phyloP scores from a whole-genome alignment of 2,797 vertebrate genomes.

The Hydrocynus forskahlii region DNA sequence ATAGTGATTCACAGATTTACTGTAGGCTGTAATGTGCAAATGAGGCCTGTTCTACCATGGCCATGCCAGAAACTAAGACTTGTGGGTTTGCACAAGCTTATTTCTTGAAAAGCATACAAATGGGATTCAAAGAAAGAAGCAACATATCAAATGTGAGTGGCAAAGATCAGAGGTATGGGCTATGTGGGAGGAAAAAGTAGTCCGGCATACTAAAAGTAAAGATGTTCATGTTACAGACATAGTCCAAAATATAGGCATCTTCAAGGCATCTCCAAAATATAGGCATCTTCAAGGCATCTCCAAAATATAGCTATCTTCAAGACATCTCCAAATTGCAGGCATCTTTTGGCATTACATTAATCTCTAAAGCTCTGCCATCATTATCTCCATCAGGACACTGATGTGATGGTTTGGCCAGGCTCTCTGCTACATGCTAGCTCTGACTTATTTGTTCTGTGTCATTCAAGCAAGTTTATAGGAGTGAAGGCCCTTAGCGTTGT shows the following conservation, averaged over 20 bases:
- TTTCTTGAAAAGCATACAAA: constrained; percentile 18
- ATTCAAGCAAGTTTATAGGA: too few relatives aligned
- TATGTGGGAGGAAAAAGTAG: neutral
- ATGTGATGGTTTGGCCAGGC: constrained; percentile 2
- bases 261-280: neutral
- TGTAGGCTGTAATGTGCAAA: constrained; percentile 3
- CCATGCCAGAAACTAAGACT: neutral
- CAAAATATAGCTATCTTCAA: neutral
- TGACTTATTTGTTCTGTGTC: constrained; percentile 28
- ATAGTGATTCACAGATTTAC: neutral
- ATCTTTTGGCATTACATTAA: neutral
- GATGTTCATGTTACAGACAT: neutral
- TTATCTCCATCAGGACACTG: neutral
- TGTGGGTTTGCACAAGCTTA: neutral
- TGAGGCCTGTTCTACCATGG: neutral
- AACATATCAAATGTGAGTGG: neutral
- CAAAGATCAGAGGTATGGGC: neutral
- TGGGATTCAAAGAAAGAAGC: constrained; percentile 1
- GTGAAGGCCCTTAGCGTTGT: too few relatives aligned
- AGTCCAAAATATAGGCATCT: neutral
- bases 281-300: neutral
- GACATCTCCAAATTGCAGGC: neutral
- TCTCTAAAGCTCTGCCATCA: neutral
- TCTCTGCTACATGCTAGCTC: constrained; percentile 15
- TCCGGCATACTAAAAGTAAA: neutral